Conservation (phyloP, 2,113 vertebrate species). For the Amblyopsis rosae region DNA sequence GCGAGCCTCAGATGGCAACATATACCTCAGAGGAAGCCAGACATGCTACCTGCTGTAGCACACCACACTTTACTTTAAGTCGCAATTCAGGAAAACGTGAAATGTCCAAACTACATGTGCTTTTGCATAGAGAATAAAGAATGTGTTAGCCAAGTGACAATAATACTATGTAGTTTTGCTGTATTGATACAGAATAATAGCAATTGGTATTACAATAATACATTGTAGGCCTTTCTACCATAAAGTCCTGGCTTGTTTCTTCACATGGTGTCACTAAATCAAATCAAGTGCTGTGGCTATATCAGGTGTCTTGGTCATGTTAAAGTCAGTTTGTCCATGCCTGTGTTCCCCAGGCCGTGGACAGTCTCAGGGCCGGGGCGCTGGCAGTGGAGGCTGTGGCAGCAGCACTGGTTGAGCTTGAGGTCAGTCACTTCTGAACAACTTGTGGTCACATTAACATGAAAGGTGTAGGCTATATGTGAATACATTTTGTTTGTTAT, state of each 20-base stretch:
- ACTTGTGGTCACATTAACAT: constrained; percentile 4
- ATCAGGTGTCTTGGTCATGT: background rate
- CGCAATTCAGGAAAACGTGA: constrained; percentile 7
- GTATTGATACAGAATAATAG: too few relatives aligned
- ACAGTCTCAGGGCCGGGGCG: constrained; percentile 91
- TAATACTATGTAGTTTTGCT: too few relatives aligned
- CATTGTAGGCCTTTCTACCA: too few relatives aligned
- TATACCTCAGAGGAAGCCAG: background rate
- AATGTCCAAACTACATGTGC: too few relatives aligned
- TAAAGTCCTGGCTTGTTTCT: too few relatives aligned
- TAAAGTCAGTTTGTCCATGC: constrained; percentile 4
- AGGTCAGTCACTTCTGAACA: constrained; percentile 77
- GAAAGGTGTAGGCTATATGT: background rate
- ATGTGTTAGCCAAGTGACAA: background rate
- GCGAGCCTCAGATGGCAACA: constrained; percentile 7
- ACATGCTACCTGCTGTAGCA: constrained; percentile 9
- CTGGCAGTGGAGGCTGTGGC: constrained; percentile 94
- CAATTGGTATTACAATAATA: too few relatives aligned
- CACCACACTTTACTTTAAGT: constrained; percentile 7
- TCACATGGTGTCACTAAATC: too few relatives aligned
- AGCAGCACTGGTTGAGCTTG: constrained; percentile 94
- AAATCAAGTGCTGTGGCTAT: background rate
- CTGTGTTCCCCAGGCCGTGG: constrained; percentile 85
- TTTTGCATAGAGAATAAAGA: too few relatives aligned
- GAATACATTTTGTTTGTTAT: too few relatives aligned